Base-by-base conservation (phyloP, 2,797 vertebrate species). In the Esox lucius region DNA sequence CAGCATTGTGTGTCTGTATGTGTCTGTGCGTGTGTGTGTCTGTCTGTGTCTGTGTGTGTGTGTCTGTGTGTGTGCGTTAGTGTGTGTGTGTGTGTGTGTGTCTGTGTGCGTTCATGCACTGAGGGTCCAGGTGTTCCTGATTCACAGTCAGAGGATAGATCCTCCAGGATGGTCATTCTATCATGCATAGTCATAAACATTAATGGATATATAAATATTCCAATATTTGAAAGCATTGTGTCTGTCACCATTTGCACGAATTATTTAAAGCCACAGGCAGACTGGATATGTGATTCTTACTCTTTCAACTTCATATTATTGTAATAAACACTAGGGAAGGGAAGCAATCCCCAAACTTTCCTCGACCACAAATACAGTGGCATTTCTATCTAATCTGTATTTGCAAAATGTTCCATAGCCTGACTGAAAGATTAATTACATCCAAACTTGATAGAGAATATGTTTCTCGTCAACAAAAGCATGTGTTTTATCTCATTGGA, bases 161-260 rank as follows among this genome's bases (percentile, higher is more conserved):
- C 49, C 31, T 22, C 64, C 42, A 33, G 13, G 11, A 75, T 72
- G 85, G 80, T 75, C 87, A 86, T 76, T 80, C 74, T 74, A 67
- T 86, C 78, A 85, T 86, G 15, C 82, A 88, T 87, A 89, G 87
- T 85, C 67, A 89, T 87, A 78, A 26, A 79, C n/a, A 80, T 71
- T 79, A 89, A 88, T 77, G 77, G 70, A 0, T 22, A 13, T 68
- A 86, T 90, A 68, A 79, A 89, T 90, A 86, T 89, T 85, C 79
- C 75, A 89, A 82, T 79, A 81, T 68, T n/a, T 84, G 83, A 82
- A 89, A 84, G 48, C 71, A 78, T 81, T 70, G 77, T 75, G 87
- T 86, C 88, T 87, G 84, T 85, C 85, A 83, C 82, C 72, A 77
- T 83, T 83, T 78, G 70, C 49, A 88, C 91, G 33, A 86, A 93